Evolutionary conservation across 1,140 invertebrate species (phyloP), one percentile per base, ranked within the genome.

Genomic region (Trinorchestia longiramus): DNA sequence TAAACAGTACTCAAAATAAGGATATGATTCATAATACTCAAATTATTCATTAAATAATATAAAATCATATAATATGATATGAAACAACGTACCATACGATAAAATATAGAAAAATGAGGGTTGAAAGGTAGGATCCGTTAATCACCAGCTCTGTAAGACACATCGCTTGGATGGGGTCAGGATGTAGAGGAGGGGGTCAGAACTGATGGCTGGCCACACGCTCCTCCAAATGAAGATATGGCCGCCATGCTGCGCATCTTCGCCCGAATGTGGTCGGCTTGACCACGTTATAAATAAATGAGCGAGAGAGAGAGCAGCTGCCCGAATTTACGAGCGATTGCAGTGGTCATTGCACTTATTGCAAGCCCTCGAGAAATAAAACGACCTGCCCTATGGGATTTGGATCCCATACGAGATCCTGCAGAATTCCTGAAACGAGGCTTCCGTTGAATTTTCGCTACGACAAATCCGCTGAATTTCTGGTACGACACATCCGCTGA

Each of bases 331-430:
- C 15, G 3, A 36, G 62, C 62, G 62, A 77, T 77, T 36, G 62
- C 62, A 77, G 62, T 77, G 62, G 62, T 77, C 62, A 77, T 77
- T 77, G 62, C 62, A 77, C 62, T 77, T 77, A 77, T 77, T 77
- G 62, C 62, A 23, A 11, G 3, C 11, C 62, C 62, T 77, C 62
- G 15, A 19, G 19, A 77, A 77, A 77, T 77, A 77, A 36, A 77
- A 77, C 62, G 62, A 77, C 8, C 62, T 77, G 28, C 62, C 28
- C 62, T 36, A 77, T 28, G 3, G 62, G 15, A 11, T 77, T 36
- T 36, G 36, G 1, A 77, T 77, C 62, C 62, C 62, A 77, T 36
- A 36, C 1, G 62, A 23, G 62, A 3, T 11, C 62, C 36, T 6
- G 28, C 28, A 77, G 62, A 77, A 77, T 77, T 77, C 3, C 62